These are phyloP conservation scores for Medauroidea extradentata DNA, from an alignment of 1,140 invertebrate genomes.

Conservation along the genomic window DNA sequence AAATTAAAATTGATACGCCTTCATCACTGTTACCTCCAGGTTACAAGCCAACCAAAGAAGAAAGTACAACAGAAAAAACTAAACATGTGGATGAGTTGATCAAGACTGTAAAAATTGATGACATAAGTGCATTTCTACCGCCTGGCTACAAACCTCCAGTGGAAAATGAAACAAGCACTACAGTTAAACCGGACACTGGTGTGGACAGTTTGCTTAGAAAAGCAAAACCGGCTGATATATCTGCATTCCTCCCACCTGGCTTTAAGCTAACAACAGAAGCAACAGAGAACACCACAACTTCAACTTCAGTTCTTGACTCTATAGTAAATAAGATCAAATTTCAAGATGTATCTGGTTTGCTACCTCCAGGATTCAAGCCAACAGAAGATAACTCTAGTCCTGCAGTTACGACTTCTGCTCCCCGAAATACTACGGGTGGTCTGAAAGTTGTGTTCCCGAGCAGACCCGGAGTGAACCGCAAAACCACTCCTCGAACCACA, in stretches of 20 bases:
- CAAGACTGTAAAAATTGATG: conserved; percentile 43
- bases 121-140: conserved; percentile 58
- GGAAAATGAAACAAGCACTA: conserved; percentile 35
- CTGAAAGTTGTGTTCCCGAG: conserved; percentile 75
- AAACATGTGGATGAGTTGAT: conserved; percentile 22
- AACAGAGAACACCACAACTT: conserved; percentile 25
- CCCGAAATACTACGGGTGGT: conserved; percentile 43
- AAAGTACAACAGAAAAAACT: conserved; percentile 42
- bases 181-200: not conserved
- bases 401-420: conserved; percentile 29
- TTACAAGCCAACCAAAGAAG: conserved; percentile 30
- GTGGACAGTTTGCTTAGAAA: not conserved
- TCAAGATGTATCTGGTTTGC: conserved; percentile 50
- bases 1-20: not conserved
- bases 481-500: conserved; percentile 42
- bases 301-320: conserved; percentile 30
- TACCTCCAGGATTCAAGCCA: conserved; percentile 57
- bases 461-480: conserved; percentile 61
- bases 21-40: conserved; percentile 1
- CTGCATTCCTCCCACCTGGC: conserved; percentile 57
- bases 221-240: conserved; percentile 49
- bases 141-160: conserved; percentile 57
- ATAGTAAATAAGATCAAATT: conserved; percentile 46
- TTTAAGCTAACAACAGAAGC: conserved; percentile 45
- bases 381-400: conserved; percentile 14